Conservation (phyloP, 2,888 invertebrate species). For the Limenitis camilla region DNA sequence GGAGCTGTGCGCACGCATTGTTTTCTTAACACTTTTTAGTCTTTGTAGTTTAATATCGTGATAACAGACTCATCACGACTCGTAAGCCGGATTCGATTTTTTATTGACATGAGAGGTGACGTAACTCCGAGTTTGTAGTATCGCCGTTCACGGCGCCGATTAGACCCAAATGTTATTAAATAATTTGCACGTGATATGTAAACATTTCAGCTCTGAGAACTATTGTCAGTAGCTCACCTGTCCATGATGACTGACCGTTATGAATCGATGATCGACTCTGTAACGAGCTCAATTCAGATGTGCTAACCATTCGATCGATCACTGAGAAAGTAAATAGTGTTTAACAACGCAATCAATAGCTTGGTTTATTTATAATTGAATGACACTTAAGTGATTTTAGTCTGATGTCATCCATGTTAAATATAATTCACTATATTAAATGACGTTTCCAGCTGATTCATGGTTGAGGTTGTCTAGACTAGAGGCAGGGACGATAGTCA, state of each 20-base stretch:
- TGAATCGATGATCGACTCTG: conserved; percentile 1
- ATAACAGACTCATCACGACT: conserved; percentile 43
- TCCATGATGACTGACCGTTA: conserved; percentile 3
- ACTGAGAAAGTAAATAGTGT: neutral
- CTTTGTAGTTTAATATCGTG: conserved; percentile 12
- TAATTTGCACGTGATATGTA: conserved; percentile 25
- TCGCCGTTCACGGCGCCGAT: conserved; percentile 20
- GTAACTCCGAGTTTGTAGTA: conserved; percentile 51
- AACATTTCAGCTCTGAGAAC: conserved; percentile 19
- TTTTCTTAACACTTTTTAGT: conserved; percentile 32
- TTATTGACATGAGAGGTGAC: conserved; percentile 51
- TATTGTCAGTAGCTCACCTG: conserved; percentile 10
- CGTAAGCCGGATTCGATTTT: conserved; percentile 61
- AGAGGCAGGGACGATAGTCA: conserved; percentile 11
- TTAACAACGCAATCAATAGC: neutral
- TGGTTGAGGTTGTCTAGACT: conserved; percentile 18
- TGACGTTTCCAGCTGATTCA: conserved; percentile 25
- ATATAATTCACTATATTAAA: conserved; percentile 15
- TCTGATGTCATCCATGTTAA: conserved; percentile 25
- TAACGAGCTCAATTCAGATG: neutral
- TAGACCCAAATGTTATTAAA: conserved; percentile 22
- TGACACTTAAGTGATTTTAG: conserved; percentile 16
- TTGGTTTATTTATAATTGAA: neutral
- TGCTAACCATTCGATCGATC: neutral
- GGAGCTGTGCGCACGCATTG: conserved; percentile 43